Base-by-base conservation (phyloP, 2,797 vertebrate species). In the Anas georgica region DNA sequence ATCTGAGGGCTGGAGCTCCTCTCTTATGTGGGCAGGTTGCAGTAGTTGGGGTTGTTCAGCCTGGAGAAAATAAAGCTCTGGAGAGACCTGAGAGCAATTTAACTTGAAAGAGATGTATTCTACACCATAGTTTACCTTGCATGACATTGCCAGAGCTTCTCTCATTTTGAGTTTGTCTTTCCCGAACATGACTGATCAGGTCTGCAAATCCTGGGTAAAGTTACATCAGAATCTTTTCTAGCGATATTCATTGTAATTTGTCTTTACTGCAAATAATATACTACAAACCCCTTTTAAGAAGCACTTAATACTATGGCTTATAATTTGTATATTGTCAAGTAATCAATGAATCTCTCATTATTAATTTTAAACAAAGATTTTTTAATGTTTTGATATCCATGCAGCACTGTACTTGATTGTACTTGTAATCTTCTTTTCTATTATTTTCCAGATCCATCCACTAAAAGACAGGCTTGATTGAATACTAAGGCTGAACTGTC, bases 221-320 rank as follows among this genome's bases (percentile, higher is more conserved):
- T 55, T 84, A 67, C 15, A 13, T 77, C 15, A 50, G 8, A 5
- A 3, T 3, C 8, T 88, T 76, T 26, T 35, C 35, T 39, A 63
- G 14, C 8, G 11, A 20, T 37, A 41, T 37, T 75, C 12, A n/a
- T 43, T 88, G 8, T n/a, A 22, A n/a, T 29, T 17, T 73, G 50
- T 31, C 15, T 74, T 80, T 76, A 28, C 12, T 59, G 7, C 22
- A 86, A 77, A 69, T 69, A 3, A 5, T 41, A 17, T 13, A 55
- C 31, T 4, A 59, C 29, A 87, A 86, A 56, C 3, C 8, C 37
- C 28, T 63, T 86, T 54, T 26, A 60, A 10, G 48, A 48, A 86
- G 1, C 3, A 69, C 0, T 0, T 11, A 64, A 76, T 26, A 17
- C 7, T 52, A 5, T 9, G 3, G 4, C 20, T 73, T 79, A 16